phyloP scores from a whole-genome alignment of 92 coral and sea anemone genomes.

The Zoanthus sansibaricus region DNA sequence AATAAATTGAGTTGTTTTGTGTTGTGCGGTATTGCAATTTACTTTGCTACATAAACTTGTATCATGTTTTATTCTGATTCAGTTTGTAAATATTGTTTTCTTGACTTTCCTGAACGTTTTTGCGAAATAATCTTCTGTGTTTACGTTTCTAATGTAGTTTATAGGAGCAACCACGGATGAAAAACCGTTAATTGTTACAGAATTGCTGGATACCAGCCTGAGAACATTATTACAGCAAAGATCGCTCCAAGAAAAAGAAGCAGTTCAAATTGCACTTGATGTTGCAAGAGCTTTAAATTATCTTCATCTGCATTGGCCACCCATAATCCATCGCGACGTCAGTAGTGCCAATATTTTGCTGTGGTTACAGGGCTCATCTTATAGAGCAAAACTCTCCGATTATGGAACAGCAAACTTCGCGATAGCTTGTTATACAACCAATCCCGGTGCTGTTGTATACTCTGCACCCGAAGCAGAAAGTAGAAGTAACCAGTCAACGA shows the following conservation, averaged over 20 bases:
- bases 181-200: no score
- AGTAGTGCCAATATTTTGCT: neutral
- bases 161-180: no score
- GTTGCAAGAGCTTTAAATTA: neutral
- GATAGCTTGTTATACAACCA: slow-evolving; percentile 84
- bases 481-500: slow-evolving; percentile 77
- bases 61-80: no score
- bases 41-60: no score
- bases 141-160: slow-evolving; percentile 57
- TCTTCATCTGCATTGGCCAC: slow-evolving; percentile 58
- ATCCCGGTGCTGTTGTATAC: slow-evolving; percentile 88
- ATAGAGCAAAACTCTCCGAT: no score
- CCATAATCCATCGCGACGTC: slow-evolving; percentile 97
- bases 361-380: no score
- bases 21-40: no score
- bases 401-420: slow-evolving; percentile 29
- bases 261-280: slow-evolving; percentile 74
- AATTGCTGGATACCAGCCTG: slow-evolving; percentile 4
- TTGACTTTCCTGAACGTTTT: slow-evolving; percentile 60
- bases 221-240: slow-evolving; percentile 77
- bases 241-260: slow-evolving; percentile 64
- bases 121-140: slow-evolving; percentile 85
- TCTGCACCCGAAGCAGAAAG: slow-evolving; percentile 57
- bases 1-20: no score
- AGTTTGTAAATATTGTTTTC: no score